Conservation (phyloP, 2,113 vertebrate genomes). For the Nannobrachium achirus region DNA sequence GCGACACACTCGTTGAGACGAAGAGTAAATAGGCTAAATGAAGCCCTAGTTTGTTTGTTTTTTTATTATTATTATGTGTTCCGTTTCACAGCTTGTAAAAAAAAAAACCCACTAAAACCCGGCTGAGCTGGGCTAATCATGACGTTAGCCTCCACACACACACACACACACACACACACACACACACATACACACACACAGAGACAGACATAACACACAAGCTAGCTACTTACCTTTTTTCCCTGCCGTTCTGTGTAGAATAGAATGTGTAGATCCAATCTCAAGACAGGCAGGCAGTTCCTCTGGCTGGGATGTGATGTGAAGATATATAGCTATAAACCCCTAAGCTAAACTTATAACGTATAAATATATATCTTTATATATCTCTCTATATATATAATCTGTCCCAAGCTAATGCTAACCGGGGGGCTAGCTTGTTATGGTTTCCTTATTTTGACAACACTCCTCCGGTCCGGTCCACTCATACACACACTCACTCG, state of each 20-base stretch:
- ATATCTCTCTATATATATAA: too few species aligned
- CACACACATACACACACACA: too few species aligned
- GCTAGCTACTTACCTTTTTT: constrained; percentile 76
- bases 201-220: constrained; percentile 1
- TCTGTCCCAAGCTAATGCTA: constrained; percentile 58
- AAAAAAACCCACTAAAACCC: too few species aligned
- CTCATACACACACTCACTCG: too few species aligned
- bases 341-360: constrained; percentile 43
- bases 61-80: too few species aligned
- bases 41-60: too few species aligned
- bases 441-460: constrained; percentile 70
- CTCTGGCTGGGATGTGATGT: constrained; percentile 38
- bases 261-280: constrained; percentile 70
- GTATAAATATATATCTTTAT: too few species aligned
- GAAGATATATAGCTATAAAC: constrained; percentile 37
- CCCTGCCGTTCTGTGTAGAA: constrained; percentile 60
- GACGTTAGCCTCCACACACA: constrained; percentile 50
- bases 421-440: constrained; percentile 65
- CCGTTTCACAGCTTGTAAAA: constrained; percentile 48
- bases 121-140: too few species aligned
- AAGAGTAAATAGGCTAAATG: too few species aligned
- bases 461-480: too few species aligned
- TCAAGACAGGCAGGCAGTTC: constrained; percentile 21
- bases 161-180: too few species aligned
- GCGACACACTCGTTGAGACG: too few species aligned